Percentiles rank a stretch among this genome's conserved stretches.
phyloP scores from a whole-genome alignment of 1,140 invertebrate species.

The Caenorhabditis brenneri region DNA sequence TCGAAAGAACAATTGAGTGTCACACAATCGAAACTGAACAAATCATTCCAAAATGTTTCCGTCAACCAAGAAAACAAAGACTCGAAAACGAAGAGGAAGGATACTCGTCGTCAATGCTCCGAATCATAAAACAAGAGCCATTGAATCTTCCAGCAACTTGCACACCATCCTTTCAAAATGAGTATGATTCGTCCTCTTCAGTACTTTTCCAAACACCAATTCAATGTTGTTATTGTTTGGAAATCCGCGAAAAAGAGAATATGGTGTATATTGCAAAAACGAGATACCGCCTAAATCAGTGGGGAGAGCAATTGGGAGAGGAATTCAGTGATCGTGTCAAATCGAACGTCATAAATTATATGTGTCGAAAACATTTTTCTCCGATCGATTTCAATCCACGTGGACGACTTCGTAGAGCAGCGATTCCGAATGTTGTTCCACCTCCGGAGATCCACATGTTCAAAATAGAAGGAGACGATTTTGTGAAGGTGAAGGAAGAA shows the following conservation, averaged over 20 bases:
- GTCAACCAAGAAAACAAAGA: conserved; percentile 23
- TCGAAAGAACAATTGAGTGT: not conserved
- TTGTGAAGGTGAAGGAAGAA: not conserved
- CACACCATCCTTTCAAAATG: too few species aligned
- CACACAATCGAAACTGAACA: not conserved
- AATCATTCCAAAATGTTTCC: not conserved
- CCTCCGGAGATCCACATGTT: not conserved
- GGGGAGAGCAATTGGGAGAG: not conserved
- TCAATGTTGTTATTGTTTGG: not conserved
- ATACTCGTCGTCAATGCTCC: not conserved
- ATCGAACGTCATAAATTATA: not conserved
- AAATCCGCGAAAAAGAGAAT: not conserved
- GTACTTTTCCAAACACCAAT: not conserved
- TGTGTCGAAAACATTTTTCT: conserved; percentile 8
- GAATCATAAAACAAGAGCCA: not conserved
- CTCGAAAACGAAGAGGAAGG: not conserved
- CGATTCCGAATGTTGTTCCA: not conserved
- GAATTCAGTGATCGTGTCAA: not conserved
- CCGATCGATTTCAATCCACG: not conserved
- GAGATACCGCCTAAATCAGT: not conserved
- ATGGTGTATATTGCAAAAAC: not conserved
- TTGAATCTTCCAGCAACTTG: not conserved
- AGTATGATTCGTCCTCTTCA: not conserved
- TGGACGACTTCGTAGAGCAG: not conserved
- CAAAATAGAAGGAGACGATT: not conserved